Evolutionary conservation across 2,113 vertebrate genomes (phyloP).

Genomic region (Nyctereutes procyonoides): DNA sequence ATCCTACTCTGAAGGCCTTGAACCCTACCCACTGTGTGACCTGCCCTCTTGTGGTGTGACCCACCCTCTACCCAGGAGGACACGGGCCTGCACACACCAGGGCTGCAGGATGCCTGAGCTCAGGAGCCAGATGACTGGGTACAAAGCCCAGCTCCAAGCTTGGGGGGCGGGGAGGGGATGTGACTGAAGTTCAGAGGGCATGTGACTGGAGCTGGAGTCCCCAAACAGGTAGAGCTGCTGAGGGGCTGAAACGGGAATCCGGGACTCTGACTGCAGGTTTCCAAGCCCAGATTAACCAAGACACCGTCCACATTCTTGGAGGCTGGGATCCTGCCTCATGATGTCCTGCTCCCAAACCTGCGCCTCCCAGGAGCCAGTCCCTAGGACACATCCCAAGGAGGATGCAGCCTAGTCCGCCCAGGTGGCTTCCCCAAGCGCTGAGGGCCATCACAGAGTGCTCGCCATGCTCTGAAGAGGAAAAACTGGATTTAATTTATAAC

Average conservation of each 20-base stretch:
- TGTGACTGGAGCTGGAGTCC: background rate
- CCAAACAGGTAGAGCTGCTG: accelerated
- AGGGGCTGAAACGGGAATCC: no score
- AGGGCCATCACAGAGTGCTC: background rate
- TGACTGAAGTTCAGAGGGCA: background rate
- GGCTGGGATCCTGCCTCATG: background rate
- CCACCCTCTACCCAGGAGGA: background rate
- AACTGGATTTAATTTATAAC: accelerated
- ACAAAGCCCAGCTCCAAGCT: background rate
- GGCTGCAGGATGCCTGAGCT: background rate
- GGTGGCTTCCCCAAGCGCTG: background rate
- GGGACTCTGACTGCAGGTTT: background rate
- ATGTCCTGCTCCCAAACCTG: background rate
- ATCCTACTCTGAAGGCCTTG: background rate
- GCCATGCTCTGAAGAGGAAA: no score
- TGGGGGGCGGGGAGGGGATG: no score
- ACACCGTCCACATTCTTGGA: background rate
- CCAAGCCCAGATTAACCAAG: background rate
- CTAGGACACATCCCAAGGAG: accelerated
- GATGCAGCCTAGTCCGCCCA: accelerated
- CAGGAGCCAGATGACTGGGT: background rate
- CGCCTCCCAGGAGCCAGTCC: background rate
- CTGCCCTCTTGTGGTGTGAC: accelerated
- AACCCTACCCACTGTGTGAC: accelerated
- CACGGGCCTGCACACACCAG: background rate